phyloP scores from a whole-genome alignment of 2,888 invertebrate species.

The Macrosoma leucophasiata region DNA sequence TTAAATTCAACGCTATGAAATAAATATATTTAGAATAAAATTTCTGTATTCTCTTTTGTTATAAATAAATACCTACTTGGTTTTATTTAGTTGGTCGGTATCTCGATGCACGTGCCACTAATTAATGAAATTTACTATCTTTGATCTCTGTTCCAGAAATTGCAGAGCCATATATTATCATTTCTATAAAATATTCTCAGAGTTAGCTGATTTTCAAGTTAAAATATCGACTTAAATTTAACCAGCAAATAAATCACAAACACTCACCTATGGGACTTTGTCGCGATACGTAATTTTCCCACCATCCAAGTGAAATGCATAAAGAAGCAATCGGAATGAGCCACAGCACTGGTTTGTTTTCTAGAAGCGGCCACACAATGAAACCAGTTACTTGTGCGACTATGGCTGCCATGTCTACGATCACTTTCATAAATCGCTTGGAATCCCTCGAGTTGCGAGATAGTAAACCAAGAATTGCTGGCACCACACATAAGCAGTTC shows the following conservation, averaged over 20 bases:
- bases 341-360: conserved; percentile 86
- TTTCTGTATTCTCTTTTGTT: too few species aligned
- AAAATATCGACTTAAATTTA: too few species aligned
- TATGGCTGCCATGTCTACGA: conserved; percentile 90
- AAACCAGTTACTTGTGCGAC: conserved; percentile 93
- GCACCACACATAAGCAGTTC: conserved; percentile 95
- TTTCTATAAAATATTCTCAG: too few species aligned
- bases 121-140: too few species aligned
- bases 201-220: too few species aligned
- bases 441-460: conserved; percentile 90
- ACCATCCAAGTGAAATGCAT: conserved; percentile 95
- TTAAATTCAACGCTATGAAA: too few species aligned
- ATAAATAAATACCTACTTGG: too few species aligned
- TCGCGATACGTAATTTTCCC: conserved; percentile 97
- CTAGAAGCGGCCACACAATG: conserved; percentile 92
- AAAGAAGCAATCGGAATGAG: conserved; percentile 90
- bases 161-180: too few species aligned
- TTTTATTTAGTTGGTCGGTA: too few species aligned
- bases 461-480: conserved; percentile 84
- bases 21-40: too few species aligned
- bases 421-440: conserved; percentile 83
- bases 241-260: conserved; percentile 3
- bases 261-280: conserved; percentile 86
- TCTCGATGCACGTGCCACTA: too few species aligned
- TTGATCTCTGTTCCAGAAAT: too few species aligned